A percentile compares a stretch with the other conserved stretches of the same genome.
Evolutionary conservation across 2,888 invertebrate species (phyloP).

Genomic region (Ophraella communa): DNA sequence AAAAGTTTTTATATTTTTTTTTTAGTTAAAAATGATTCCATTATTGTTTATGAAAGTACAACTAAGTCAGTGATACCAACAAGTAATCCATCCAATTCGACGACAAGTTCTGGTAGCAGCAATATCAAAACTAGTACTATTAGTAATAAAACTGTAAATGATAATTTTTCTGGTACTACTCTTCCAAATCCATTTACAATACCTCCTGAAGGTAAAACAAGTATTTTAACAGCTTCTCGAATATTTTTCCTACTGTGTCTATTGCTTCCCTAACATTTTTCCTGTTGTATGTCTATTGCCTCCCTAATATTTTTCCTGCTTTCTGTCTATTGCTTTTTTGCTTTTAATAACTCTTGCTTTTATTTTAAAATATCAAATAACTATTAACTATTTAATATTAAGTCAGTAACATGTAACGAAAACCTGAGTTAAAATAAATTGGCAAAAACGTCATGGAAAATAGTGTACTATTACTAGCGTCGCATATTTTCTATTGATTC

Average conservation of each 20-base stretch:
- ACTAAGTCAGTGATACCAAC: not conserved
- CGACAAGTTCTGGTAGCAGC: not conserved
- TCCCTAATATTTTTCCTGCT: not conserved
- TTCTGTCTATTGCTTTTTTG: not conserved
- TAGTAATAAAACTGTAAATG: not conserved
- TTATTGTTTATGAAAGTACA: not conserved
- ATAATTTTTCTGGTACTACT: not conserved
- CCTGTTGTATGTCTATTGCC: not conserved
- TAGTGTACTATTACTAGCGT: too few species aligned
- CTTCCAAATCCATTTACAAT: not conserved
- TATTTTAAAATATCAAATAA: not conserved
- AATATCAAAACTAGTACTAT: not conserved
- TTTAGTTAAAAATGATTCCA: not conserved
- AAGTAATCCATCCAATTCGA: not conserved
- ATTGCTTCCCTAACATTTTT: not conserved
- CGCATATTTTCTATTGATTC: too few species aligned
- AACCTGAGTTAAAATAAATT: too few species aligned
- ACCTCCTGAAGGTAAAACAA: slow-evolving; percentile 2
- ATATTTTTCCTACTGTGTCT: not conserved
- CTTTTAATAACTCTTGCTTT: not conserved
- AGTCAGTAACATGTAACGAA: too few species aligned
- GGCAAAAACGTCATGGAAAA: too few species aligned
- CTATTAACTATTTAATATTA: too few species aligned
- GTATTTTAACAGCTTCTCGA: not conserved
- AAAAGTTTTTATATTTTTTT: not conserved